phyloP scores from a whole-genome alignment of 2,113 vertebrate genomes.

The Chloroceryle aenea region DNA sequence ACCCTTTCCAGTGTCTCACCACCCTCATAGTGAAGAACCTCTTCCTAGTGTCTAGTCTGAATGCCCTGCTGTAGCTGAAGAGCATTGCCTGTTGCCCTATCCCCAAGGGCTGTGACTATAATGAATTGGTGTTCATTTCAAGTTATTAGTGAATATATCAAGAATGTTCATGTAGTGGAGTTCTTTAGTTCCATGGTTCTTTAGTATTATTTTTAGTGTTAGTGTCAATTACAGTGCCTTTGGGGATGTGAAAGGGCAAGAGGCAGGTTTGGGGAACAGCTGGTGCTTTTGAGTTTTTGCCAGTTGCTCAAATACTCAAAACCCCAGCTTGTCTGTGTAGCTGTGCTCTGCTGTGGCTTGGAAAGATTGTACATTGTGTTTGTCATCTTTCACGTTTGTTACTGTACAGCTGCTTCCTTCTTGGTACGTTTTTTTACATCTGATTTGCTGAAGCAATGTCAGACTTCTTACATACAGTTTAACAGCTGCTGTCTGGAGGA shows the following conservation, averaged over 20 bases:
- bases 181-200: neutral
- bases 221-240: neutral
- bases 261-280: slow-evolving; percentile 18
- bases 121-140: neutral
- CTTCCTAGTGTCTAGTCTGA: too few relatives aligned
- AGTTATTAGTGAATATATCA: neutral
- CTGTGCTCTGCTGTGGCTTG: neutral
- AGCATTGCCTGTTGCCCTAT: too few relatives aligned
- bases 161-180: neutral
- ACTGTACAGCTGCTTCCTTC: slow-evolving; percentile 13
- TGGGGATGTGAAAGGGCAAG: neutral
- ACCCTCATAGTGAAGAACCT: too few relatives aligned
- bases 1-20: too few relatives aligned
- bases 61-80: too few relatives aligned
- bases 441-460: neutral
- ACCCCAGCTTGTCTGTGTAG: neutral
- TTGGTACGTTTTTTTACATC: neutral
- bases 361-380: neutral
- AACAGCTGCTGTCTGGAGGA: neutral
- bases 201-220: neutral
- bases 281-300: slow-evolving; percentile 1
- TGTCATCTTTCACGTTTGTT: slow-evolving; percentile 1
- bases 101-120: too few relatives aligned
- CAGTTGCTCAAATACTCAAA: slow-evolving; percentile 14
- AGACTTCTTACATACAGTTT: neutral